Conservation (phyloP, 2,797 vertebrate species). For the Pipistrellus nathusii region DNA sequence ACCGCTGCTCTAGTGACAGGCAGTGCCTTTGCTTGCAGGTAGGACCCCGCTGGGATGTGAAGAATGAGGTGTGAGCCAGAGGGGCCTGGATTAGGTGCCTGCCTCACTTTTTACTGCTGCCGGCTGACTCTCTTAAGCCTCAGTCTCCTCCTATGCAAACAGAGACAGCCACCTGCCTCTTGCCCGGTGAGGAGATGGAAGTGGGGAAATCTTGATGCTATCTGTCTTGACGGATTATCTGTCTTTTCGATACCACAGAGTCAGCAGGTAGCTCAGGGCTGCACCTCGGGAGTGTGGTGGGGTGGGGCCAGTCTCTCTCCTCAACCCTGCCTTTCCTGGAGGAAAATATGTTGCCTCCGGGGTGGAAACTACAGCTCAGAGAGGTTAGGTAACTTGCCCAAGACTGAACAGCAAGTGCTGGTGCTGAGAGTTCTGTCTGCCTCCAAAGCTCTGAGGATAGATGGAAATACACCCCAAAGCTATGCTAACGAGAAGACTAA, state of each 20-base stretch:
- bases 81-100: not conserved
- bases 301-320: not conserved
- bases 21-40: not conserved
- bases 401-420: not conserved
- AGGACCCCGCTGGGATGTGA: not conserved
- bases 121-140: not conserved
- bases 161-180: too few relatives aligned
- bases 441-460: not conserved
- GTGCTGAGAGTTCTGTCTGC: too few relatives aligned
- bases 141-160: not conserved
- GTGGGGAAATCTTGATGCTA: rapidly evolving
- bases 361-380: not conserved
- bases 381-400: not conserved
- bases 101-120: too few relatives aligned
- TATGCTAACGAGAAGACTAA: not conserved
- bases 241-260: too few relatives aligned
- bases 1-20: not conserved
- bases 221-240: rapidly evolving
- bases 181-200: not conserved
- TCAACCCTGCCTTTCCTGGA: not conserved
- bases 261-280: not conserved
- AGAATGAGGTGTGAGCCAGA: too few relatives aligned
- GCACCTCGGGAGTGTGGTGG: rapidly evolving
- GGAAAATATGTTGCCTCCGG: not conserved
- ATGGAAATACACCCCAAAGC: not conserved